These are phyloP conservation scores for Carollia perspicillata DNA, from an alignment of 2,113 vertebrate genomes.

Conservation along the genomic window DNA sequence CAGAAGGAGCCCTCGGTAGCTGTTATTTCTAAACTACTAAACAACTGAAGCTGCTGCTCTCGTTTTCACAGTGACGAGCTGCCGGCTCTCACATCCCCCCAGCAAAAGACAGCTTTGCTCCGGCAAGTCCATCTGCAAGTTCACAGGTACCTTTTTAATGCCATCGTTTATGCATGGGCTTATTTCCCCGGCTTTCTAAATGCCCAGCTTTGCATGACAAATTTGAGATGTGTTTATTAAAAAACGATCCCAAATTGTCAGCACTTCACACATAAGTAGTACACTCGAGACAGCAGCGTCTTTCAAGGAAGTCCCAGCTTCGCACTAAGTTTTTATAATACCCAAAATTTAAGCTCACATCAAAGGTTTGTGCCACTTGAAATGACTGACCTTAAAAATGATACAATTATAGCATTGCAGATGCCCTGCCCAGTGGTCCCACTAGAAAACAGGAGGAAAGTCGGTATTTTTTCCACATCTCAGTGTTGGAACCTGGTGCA, in stretches of 20 bases:
- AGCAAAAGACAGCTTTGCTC: neutral
- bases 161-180: constrained; percentile 18
- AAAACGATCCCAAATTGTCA: constrained; percentile 47
- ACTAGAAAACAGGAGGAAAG: neutral
- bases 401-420: neutral
- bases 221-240: constrained; percentile 43
- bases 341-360: constrained; percentile 45
- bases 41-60: constrained; percentile 43
- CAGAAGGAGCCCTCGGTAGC: constrained; percentile 52
- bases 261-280: neutral
- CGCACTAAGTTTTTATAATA: constrained; percentile 34
- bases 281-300: neutral
- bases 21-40: constrained; percentile 52
- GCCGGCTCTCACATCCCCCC: neutral
- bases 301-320: neutral
- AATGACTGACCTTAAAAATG: constrained; percentile 36
- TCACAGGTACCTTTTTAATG: constrained; percentile 38
- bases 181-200: constrained; percentile 52
- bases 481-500: neutral
- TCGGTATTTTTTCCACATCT: neutral
- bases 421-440: neutral
- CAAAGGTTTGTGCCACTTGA: constrained; percentile 38
- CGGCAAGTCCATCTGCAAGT: neutral
- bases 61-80: neutral
- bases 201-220: neutral